phyloP scores from a whole-genome alignment of 2,113 vertebrate species.

The Cygnus atratus region DNA sequence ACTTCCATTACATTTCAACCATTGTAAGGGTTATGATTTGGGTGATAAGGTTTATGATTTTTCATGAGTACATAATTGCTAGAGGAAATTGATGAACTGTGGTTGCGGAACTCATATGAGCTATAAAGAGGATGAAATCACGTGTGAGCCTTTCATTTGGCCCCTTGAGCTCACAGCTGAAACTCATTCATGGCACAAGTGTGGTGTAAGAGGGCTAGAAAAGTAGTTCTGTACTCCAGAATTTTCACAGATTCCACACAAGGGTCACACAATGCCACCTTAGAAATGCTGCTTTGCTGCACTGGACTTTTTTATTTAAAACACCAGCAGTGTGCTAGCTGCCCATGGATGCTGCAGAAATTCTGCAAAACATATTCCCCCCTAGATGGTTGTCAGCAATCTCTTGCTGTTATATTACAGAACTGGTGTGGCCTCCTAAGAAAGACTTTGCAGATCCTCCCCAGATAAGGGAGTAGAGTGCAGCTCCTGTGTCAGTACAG shows the following conservation, averaged over 20 bases:
- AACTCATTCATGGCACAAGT: not conserved
- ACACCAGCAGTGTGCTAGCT: not conserved
- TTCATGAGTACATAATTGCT: not conserved
- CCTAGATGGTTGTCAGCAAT: not conserved
- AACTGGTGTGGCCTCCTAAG: not conserved
- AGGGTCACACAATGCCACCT: accelerated
- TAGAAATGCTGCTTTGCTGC: not conserved
- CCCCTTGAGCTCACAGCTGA: not conserved
- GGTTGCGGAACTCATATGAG: not conserved
- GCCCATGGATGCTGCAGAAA: not conserved
- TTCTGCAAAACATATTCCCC: not conserved
- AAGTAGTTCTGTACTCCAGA: not conserved
- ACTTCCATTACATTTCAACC: not conserved
- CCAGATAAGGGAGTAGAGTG: not conserved
- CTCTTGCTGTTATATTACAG: not conserved
- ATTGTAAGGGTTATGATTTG: not conserved
- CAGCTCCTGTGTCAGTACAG: not conserved
- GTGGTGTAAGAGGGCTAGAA: not conserved
- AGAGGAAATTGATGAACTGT: not conserved
- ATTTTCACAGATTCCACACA: not conserved
- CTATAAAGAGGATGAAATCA: no score
- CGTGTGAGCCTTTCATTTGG: not conserved
- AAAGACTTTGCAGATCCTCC: not conserved
- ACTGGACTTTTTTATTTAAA: not conserved
- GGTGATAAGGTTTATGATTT: not conserved